These are phyloP conservation scores for Zeugodacus cucurbitae DNA, from an alignment of 1,140 invertebrate species.

Conservation along the genomic window DNA sequence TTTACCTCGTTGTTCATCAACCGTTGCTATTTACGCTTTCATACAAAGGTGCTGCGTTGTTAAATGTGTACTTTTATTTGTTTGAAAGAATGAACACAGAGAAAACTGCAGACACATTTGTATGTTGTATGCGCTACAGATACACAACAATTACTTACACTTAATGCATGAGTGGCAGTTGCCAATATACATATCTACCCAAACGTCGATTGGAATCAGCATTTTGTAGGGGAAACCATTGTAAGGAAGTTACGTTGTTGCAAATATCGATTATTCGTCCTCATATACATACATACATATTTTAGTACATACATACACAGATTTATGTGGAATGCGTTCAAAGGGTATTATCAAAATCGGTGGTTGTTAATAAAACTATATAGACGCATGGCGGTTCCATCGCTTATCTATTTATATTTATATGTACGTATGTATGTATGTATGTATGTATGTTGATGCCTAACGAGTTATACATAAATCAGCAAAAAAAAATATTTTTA, in stretches of 20 bases:
- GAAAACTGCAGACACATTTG: no score
- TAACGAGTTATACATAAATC: no score
- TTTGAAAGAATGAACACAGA: neutral
- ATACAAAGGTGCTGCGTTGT: neutral
- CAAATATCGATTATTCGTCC: no score
- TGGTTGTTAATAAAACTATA: no score
- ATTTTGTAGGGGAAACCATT: no score
- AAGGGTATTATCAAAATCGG: no score
- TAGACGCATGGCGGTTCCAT: no score
- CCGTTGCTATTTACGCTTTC: neutral
- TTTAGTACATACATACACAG: neutral
- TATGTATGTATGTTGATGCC: no score
- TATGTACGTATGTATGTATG: neutral
- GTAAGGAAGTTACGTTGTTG: no score
- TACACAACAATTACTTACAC: neutral
- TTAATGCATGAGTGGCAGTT: neutral
- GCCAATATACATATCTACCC: neutral
- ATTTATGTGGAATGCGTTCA: neutral
- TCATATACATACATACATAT: neutral
- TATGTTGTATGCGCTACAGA: neutral
- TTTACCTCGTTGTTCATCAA: neutral
- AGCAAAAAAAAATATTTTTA: no score
- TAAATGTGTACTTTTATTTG: neutral
- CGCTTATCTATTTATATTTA: neutral
- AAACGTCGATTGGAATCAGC: neutral